These are phyloP conservation scores for Callospermophilus lateralis DNA, from an alignment of 2,113 vertebrate genomes.

Conservation along the genomic window DNA sequence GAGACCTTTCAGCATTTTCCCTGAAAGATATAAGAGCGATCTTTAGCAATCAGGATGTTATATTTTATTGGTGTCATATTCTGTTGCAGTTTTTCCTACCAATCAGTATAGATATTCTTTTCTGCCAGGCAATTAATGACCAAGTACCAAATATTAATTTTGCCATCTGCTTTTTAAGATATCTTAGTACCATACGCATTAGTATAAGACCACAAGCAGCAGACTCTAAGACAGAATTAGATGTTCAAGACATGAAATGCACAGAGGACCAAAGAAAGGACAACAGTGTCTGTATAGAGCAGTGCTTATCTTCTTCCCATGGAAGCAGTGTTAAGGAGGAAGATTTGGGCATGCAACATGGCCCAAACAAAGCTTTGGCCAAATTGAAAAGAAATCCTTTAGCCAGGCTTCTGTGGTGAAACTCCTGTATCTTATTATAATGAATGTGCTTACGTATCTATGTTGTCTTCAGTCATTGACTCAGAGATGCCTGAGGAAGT, in stretches of 20 bases:
- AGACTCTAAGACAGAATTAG: background rate
- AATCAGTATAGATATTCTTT: background rate
- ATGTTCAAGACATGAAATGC: background rate
- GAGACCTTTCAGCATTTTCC: background rate
- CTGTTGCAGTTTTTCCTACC: background rate
- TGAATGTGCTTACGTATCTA: background rate
- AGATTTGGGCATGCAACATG: background rate
- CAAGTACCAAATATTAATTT: background rate
- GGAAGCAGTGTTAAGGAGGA: accelerated
- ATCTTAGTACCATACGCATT: background rate
- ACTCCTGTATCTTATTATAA: background rate
- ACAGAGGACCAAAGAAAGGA: background rate
- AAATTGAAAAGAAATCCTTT: background rate
- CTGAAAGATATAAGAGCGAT: background rate
- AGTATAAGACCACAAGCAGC: background rate
- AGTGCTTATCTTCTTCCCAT: accelerated
- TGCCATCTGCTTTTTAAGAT: background rate
- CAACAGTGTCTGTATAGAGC: background rate
- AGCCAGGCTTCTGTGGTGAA: background rate
- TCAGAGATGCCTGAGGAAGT: background rate
- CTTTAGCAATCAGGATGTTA: background rate
- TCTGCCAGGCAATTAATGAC: background rate
- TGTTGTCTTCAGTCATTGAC: background rate
- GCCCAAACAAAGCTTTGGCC: background rate
- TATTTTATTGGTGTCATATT: background rate